These are phyloP conservation scores for Sebastes umbrosus DNA, from an alignment of 2,797 vertebrate genomes.

Conservation along the genomic window DNA sequence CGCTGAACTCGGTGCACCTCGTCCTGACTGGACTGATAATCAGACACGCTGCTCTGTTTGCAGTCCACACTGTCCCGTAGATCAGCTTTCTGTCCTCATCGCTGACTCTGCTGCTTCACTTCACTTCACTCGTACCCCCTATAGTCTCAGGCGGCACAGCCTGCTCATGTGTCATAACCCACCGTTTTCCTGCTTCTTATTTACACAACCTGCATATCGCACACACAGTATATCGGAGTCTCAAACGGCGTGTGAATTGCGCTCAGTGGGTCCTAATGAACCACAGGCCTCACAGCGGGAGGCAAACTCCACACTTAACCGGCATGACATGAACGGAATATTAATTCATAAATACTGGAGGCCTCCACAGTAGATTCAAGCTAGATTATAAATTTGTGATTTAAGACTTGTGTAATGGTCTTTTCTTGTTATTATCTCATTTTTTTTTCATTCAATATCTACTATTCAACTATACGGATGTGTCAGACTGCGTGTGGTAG, in stretches of 20 bases:
- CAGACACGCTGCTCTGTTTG: background rate
- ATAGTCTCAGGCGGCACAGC: background rate
- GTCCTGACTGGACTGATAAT: background rate
- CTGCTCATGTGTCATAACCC: background rate
- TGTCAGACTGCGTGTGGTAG: background rate
- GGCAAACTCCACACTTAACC: background rate
- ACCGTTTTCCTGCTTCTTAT: background rate
- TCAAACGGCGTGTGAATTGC: background rate
- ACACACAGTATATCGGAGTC: background rate
- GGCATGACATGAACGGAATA: background rate
- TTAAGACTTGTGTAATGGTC: background rate
- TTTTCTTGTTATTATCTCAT: background rate
- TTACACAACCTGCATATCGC: background rate
- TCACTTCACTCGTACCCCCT: background rate
- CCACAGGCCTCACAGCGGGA: background rate
- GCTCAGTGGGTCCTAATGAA: background rate
- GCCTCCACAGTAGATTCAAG: background rate
- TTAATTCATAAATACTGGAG: background rate
- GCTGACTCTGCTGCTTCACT: constrained; percentile 5
- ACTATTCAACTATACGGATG: background rate
- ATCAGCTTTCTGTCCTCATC: background rate
- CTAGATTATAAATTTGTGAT: background rate
- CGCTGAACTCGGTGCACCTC: background rate
- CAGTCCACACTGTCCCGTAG: background rate
- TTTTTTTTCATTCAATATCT: background rate